Evolutionary conservation across 2,888 invertebrate genomes (phyloP), one percentile per base, ranked within the genome.

Genomic region (Agrotis segetum): DNA sequence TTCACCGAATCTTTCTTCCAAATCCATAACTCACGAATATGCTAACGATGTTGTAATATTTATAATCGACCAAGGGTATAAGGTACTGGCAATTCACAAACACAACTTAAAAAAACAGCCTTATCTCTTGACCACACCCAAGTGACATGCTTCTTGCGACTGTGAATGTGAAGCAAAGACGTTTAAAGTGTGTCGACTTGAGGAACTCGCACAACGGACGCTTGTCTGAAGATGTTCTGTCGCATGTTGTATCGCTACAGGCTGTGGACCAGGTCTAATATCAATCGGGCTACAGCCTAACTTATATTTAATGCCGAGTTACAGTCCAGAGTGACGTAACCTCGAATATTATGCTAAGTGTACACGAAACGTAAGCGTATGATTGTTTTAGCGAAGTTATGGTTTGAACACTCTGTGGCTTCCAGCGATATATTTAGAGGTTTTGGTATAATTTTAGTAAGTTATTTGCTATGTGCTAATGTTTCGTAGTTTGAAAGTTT

Each of bases 261-360:
- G n/a, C 56, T 56, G 34, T 34, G 56, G 6, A 73, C n/a, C 13
- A 29, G 47, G 16, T 55, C 49, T 61, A 46, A 50, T 53, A 74
- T 52, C 65, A 70, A 59, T 70, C 52, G 40, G 52, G 55, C 58
- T 59, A 52, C 63, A 52, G 66, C 21, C 55, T 66, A 52, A 78
- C 59, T 47, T 87, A 88, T 90, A 88, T 90, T 90, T 87, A 88
- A 89, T 86, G 85, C 90, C 80, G 82, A 86, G 87, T 88, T 85
- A 34, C 55, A 75, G 55, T 75, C 52, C 46, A 62, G 61, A 55
- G 62, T 78, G 66, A 74, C 55, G 70, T 61, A 63, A 63, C 62
- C 44, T 53, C 59, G 52, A 69, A 80, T 67, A 70, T 73, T 67
- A 62, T 69, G 49, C 62, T 60, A 61, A 80, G 59, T 77, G 65